These are phyloP conservation scores for Arvicanthis niloticus DNA, from an alignment of 2,113 vertebrate genomes.

Conservation along the genomic window DNA sequence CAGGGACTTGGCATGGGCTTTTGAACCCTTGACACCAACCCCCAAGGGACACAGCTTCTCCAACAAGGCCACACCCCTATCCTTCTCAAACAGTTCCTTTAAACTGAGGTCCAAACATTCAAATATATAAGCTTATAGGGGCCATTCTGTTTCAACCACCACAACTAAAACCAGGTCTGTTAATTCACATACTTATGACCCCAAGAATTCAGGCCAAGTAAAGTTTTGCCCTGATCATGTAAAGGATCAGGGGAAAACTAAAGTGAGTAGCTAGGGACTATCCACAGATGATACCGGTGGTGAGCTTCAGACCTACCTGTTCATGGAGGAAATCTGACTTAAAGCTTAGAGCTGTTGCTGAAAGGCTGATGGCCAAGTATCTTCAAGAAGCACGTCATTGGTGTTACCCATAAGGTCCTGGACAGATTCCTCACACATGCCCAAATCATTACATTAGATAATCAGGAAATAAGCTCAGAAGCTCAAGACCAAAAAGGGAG, in stretches of 20 bases:
- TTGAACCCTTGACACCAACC: background rate
- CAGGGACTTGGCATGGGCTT: background rate
- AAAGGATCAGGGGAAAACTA: background rate
- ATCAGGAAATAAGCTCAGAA: background rate
- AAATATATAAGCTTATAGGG: background rate
- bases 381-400: background rate
- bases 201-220: conserved; percentile 21
- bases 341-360: background rate
- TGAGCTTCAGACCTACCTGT: background rate
- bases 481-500: background rate
- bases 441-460: background rate
- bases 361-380: background rate
- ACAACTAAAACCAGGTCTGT: background rate
- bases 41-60: background rate
- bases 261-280: background rate
- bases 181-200: background rate
- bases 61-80: background rate
- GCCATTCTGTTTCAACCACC: background rate
- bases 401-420: background rate
- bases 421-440: background rate
- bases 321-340: background rate
- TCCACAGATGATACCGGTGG: background rate
- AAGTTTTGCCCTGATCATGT: background rate
- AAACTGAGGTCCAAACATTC: background rate
- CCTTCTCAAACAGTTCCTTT: background rate